Percentiles rank a stretch among this genome's conserved stretches.
Conservation (phyloP, 1,140 invertebrate species). For the Steinernema khuongi region DNA sequence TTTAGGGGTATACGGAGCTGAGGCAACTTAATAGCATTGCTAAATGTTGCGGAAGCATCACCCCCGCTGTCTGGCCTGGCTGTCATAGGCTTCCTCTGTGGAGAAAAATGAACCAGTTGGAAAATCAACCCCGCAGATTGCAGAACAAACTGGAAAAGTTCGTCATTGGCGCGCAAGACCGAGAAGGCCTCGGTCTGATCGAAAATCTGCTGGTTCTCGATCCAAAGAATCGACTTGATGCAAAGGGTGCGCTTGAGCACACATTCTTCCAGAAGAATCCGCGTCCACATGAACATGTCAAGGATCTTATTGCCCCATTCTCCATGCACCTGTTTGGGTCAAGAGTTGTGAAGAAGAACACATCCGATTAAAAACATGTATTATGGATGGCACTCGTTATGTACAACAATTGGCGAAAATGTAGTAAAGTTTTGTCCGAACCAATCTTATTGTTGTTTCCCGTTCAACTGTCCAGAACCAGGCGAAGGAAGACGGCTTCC, state of each 20-base stretch:
- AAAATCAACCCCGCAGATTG: conserved; percentile 81
- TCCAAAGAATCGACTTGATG: conserved; percentile 80
- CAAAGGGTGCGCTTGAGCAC: conserved; percentile 87
- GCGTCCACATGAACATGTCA: conserved; percentile 67
- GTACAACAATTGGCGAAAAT: no score
- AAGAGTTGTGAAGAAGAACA: no score
- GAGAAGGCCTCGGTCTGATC: conserved; percentile 67
- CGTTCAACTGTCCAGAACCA: no score
- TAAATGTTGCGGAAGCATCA: conserved; percentile 91
- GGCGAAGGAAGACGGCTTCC: no score
- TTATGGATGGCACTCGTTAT: no score
- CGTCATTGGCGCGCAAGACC: background rate
- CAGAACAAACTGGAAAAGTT: conserved; percentile 24
- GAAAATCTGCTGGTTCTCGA: conserved; percentile 86
- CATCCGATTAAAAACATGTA: no score
- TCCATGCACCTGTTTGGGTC: conserved; percentile 49
- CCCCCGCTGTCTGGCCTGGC: conserved; percentile 80
- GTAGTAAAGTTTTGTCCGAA: no score
- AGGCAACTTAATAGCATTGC: conserved; percentile 89
- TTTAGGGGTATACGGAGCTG: conserved; percentile 83
- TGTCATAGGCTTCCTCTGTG: conserved; percentile 86
- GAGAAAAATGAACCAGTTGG: conserved; percentile 80
- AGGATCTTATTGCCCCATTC: conserved; percentile 43
- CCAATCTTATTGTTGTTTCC: no score
- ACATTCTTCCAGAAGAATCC: conserved; percentile 98